Evolutionary conservation across 1,140 invertebrate genomes (phyloP).

Genomic region (Leptonema lineaticorne): DNA sequence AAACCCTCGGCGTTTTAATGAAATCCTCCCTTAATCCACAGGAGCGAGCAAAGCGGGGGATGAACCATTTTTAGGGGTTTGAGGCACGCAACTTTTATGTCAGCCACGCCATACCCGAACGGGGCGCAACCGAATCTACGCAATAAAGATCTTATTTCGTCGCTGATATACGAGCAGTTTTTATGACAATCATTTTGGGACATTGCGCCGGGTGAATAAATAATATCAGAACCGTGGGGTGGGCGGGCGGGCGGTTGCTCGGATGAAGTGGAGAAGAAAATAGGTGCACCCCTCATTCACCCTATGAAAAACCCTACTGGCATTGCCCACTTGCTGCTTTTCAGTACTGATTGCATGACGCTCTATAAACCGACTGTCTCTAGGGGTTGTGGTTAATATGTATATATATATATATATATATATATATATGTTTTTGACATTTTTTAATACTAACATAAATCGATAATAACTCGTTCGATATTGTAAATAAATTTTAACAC

Average conservation of each 20-base stretch:
- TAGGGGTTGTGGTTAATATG: too few species aligned
- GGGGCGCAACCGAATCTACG: constrained; percentile 37
- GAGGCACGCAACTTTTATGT: constrained; percentile 36
- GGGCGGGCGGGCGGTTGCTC: neutral
- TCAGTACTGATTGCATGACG: neutral
- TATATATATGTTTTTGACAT: too few species aligned
- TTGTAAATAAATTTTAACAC: too few species aligned
- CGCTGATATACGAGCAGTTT: constrained; percentile 39
- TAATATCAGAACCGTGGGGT: constrained; percentile 22
- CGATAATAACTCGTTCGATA: too few species aligned
- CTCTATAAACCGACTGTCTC: neutral
- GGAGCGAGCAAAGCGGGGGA: constrained; percentile 20
- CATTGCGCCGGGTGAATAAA: constrained; percentile 38
- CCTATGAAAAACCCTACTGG: neutral
- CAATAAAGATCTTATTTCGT: constrained; percentile 41
- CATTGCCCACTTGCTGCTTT: too few species aligned
- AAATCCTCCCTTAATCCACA: constrained; percentile 36
- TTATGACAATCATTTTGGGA: constrained; percentile 42
- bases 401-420: too few species aligned
- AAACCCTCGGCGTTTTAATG: constrained; percentile 36
- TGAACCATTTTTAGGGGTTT: constrained; percentile 24
- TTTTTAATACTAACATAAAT: too few species aligned
- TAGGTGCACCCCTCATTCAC: neutral
- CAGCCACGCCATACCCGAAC: constrained; percentile 31
- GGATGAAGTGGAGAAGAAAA: neutral